Percentiles rank a stretch among this genome's conserved stretches.
These are phyloP conservation scores for Jacana jacana DNA, from an alignment of 2,113 vertebrate species.

Conservation along the genomic window DNA sequence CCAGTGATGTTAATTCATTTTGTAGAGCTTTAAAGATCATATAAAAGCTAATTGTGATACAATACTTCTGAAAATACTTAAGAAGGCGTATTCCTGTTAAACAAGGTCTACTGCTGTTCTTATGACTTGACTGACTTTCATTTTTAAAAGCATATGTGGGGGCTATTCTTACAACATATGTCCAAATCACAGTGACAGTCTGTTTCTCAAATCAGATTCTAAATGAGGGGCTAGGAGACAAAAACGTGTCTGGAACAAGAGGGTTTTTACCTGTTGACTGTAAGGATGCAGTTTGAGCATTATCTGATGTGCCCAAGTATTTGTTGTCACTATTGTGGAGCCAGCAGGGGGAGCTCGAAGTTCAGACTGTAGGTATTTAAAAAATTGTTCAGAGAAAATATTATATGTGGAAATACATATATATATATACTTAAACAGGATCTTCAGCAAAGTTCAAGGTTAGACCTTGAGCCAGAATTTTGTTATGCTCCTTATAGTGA, in stretches of 20 bases:
- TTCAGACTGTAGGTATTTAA: background rate
- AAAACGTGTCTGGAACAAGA: background rate
- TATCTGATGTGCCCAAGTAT: background rate
- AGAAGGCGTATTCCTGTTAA: background rate
- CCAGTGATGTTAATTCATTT: background rate
- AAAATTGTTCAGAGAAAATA: background rate
- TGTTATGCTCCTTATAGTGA: background rate
- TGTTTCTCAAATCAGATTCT: background rate
- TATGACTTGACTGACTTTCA: background rate
- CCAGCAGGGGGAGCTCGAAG: constrained; percentile 40
- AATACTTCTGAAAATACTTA: background rate
- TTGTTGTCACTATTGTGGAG: background rate
- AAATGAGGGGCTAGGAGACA: background rate
- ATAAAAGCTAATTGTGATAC: background rate
- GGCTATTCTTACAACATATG: background rate
- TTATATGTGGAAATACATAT: background rate
- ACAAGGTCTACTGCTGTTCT: background rate
- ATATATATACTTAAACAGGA: too few species aligned
- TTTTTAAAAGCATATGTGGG: background rate
- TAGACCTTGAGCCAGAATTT: background rate
- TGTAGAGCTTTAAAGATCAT: background rate
- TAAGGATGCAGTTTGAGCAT: background rate
- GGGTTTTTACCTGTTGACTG: background rate
- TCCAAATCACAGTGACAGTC: background rate
- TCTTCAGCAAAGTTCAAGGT: background rate